These are phyloP conservation scores for Theristicus caerulescens DNA, from an alignment of 2,113 vertebrate genomes.

Conservation along the genomic window DNA sequence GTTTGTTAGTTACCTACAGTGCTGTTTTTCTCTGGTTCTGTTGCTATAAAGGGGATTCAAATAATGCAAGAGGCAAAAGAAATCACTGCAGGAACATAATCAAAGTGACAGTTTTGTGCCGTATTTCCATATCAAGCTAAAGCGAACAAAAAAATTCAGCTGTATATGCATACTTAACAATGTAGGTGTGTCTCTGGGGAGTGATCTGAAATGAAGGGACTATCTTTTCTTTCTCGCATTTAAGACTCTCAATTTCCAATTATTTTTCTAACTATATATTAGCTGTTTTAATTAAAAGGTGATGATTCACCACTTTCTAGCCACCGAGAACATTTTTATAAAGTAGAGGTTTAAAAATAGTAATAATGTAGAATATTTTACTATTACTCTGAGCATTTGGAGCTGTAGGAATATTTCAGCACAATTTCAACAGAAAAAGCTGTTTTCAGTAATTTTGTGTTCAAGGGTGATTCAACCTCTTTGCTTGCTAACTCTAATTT, in stretches of 20 bases:
- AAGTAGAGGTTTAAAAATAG: constrained; percentile 51
- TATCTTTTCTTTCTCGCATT: background rate
- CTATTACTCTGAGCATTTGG: constrained; percentile 49
- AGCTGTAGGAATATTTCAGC: constrained; percentile 39
- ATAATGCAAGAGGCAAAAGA: constrained; percentile 14
- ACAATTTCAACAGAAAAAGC: constrained; percentile 53
- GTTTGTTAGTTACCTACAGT: background rate
- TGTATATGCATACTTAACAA: constrained; percentile 17
- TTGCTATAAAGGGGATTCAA: background rate
- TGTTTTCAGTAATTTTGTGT: constrained; percentile 59
- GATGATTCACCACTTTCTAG: constrained; percentile 61
- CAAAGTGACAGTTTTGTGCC: constrained; percentile 40
- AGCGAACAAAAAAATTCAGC: constrained; percentile 11
- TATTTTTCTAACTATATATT: constrained; percentile 56
- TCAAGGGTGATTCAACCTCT: constrained; percentile 70
- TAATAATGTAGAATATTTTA: constrained; percentile 59
- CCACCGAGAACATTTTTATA: constrained; percentile 41
- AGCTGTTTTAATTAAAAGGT: constrained; percentile 65
- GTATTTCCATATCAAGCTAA: constrained; percentile 57
- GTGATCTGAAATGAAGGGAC: constrained; percentile 28
- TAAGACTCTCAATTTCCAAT: constrained; percentile 7
- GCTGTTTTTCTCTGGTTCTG: background rate
- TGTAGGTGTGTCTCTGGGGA: background rate
- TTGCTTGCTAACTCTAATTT: constrained; percentile 73
- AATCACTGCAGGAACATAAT: constrained; percentile 5